Evolutionary conservation across 2,797 vertebrate species (phyloP), one percentile per base, ranked within the genome.

Genomic region (Sebastes aleutianus): DNA sequence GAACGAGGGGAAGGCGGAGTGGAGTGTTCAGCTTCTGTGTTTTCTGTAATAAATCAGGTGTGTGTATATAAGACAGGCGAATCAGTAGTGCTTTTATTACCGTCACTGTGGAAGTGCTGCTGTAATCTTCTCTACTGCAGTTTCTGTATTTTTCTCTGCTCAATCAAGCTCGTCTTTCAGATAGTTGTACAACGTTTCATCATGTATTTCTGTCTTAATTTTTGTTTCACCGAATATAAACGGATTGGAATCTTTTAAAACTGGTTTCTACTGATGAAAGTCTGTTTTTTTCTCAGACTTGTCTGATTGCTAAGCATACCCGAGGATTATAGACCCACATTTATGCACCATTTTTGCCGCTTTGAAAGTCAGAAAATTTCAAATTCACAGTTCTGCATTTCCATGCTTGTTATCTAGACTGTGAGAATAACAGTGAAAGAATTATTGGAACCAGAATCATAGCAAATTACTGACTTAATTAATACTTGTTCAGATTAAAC

Each of bases 21-120:
- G 53, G 13, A 16, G 31, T 9, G 13, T 47, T 39, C 36, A 12
- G 39, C 20, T 29, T 61, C 31, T 72, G 36, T 68, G 3, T 56
- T 67, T 54, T 67, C 59, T 56, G 13, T 70, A 43, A 70, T 74
- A 78, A 75, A 75, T 70, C 57, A 64, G 10, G 27, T 32, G 59
- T 67, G 13, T 56, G 3, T 43, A 11, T 27, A 34, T 57, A 47
- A 69, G 62, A 61, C 57, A 61, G 61, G 14, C 26, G 8, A 22
- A 59, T 22, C 4, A 62, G 36, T 27, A 10, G 6, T 22, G 29
- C 14, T 64, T 71, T 73, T 65, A 76, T 77, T 66, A 8, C 18
- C 14, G 10, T 75, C 11, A 34, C 34, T 31, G 24, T n/a, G 24
- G n/a, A 53, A 58, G 22, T 69, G 32, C 54, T 57, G 1, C 54